Percentiles rank a stretch among this genome's conserved stretches.
phyloP scores from a whole-genome alignment of 2,113 vertebrate genomes.

The Etheostoma spectabile region DNA sequence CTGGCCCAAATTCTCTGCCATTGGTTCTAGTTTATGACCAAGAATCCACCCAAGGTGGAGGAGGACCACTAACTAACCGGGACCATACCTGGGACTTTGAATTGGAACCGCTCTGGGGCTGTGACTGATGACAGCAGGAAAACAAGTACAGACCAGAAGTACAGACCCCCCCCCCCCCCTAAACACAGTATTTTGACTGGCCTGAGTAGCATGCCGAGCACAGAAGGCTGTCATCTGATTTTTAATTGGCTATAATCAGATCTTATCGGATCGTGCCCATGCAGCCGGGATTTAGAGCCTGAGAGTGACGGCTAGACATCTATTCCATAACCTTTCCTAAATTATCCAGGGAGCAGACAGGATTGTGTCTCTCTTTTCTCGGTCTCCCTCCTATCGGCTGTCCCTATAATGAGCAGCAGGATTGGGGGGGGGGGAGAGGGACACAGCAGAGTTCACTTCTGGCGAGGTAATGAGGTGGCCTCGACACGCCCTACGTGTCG shows the following conservation, averaged over 20 bases:
- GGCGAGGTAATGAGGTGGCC: conserved; percentile 57
- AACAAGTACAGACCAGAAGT: too few relatives aligned
- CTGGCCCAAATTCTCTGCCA: too few relatives aligned
- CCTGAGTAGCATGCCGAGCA: conserved; percentile 15
- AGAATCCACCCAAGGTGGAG: not conserved
- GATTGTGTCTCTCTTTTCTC: conserved; percentile 21
- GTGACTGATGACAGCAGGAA: not conserved
- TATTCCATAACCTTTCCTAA: conserved; percentile 50
- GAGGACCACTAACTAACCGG: not conserved
- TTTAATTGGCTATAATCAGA: conserved; percentile 58
- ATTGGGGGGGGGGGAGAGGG: not conserved
- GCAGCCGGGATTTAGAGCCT: not conserved
- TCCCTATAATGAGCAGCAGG: conserved; percentile 53
- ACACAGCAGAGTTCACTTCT: conserved; percentile 54
- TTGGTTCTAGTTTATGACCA: too few relatives aligned
- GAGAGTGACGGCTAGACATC: conserved; percentile 17
- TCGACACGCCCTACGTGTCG: conserved; percentile 23
- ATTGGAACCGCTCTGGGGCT: not conserved
- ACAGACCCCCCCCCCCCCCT: too few relatives aligned
- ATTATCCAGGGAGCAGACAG: conserved; percentile 43
- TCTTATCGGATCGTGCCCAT: conserved; percentile 47
- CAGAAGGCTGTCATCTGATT: conserved; percentile 49
- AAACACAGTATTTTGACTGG: not conserved
- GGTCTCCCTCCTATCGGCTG: conserved; percentile 47
- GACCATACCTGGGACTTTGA: not conserved